Evolutionary conservation across 2,888 invertebrate species (phyloP).

Genomic region (Drosophila merina): DNA sequence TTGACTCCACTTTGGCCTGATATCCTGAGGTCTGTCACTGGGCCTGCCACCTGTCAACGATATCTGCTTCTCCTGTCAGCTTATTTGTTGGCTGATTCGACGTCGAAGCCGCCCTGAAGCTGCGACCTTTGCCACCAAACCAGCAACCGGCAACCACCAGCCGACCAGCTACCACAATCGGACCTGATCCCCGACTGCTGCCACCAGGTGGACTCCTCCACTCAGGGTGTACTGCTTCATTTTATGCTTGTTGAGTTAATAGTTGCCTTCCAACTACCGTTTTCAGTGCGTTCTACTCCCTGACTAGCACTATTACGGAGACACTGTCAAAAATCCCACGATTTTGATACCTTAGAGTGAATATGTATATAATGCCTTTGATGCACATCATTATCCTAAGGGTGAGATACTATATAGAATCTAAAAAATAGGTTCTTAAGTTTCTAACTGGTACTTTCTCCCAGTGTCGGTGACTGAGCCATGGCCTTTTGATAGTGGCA

Average conservation of each 20-base stretch:
- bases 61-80: conserved; percentile 69
- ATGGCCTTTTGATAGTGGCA: conserved; percentile 27
- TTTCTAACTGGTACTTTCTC: not conserved
- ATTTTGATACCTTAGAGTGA: too few species aligned
- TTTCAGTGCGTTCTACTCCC: conserved; percentile 42
- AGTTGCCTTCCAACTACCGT: conserved; percentile 64
- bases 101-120: conserved; percentile 39
- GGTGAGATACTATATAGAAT: not conserved
- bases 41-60: conserved; percentile 58
- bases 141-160: conserved; percentile 23
- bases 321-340: not conserved
- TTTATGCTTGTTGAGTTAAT: conserved; percentile 80
- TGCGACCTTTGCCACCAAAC: conserved; percentile 38
- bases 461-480: conserved; percentile 19
- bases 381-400: too few species aligned
- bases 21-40: conserved; percentile 24
- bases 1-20: conserved; percentile 20
- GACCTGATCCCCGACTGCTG: conserved; percentile 11
- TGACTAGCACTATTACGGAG: not conserved
- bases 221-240: conserved; percentile 57
- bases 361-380: too few species aligned
- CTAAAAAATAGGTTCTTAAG: not conserved
- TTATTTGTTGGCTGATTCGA: conserved; percentile 66
- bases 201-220: conserved; percentile 7
- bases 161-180: conserved; percentile 25